Base-by-base conservation (phyloP, 2,888 invertebrate genomes). In the Heliconius ethilla region DNA sequence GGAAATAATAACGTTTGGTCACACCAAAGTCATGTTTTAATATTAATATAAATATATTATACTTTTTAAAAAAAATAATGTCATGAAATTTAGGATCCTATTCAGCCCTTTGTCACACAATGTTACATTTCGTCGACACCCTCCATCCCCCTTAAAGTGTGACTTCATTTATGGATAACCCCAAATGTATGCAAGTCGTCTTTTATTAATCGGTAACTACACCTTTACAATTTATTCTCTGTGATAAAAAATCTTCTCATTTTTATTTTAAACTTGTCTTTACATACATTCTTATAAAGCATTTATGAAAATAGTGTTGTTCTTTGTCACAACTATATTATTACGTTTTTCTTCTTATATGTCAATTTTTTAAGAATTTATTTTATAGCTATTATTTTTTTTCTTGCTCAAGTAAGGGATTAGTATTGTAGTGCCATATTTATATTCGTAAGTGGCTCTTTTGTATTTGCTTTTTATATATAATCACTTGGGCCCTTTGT, bases 221-320 rank as follows among this genome's bases (percentile, higher is more conserved):
- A 76, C 81, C 75, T 74, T 78, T 76, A 70, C 74, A 75, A 79
- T 80, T 81, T 81, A 77, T 76, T 79, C 81, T 82, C 83, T 82
- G 83, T 83, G 83, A 83, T 83, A 82, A 76, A 76, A 74, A 75
- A 72, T 37, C 55, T 77, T 77, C 76, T 76, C 66, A 75, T 77
- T 78, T 76, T 77, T 51, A 75, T 67, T 51, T 62, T 55, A 45
- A 37, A 73, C 62, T 76, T 74, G 22, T 55, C 73, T 37, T 45
- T 33, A 75, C 72, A 6, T 70, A 55, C 80, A 81, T 79, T 81
- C 80, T 81, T 62, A 65, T 45, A 78, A 55, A 25, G 80, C 80
- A 81, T 81, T 81, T 81, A 81, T 74, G 45, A 59, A 59, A 25
- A 37, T 40, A 72, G 51, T 70, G 25, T 65, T 70, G 63, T 70